Evolutionary conservation across 2,888 invertebrate species (phyloP), one percentile per base, ranked within the genome.

Genomic region (Orthosia gothica): DNA sequence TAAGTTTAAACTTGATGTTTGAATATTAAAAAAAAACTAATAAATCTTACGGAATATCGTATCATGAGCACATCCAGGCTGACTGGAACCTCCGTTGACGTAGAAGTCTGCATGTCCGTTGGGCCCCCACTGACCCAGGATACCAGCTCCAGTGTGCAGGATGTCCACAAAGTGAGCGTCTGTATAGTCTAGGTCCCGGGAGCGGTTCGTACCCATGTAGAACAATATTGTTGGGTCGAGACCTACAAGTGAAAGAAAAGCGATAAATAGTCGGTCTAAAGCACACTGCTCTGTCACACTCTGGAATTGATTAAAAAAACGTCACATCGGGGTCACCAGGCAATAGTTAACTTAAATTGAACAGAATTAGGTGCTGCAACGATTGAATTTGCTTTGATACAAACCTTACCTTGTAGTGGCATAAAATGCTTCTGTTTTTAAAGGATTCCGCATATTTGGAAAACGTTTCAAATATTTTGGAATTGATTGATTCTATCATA

Each of bases 101-200:
- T 98, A 99, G 93, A 98, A 99, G 92, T 99, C 99, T 0, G 98
- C 98, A 91, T 99, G 98, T 0, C 98, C 98, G 82, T 98, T 98
- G 0, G 98, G 98, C 5, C 98, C 98, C 98, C 98, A 98, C 90
- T 99, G 99, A 0, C 99, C 99, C 45, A 99, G 96, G 82, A 99
- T 98, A 0, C 99, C 99, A 0, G 99, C 98, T 0, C 98, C 98
- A 0, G 98, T 99, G 92, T 99, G 99, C 45, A 99, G 92, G 55
- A 97, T 97, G 91, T 98, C 98, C 62, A 98, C 98, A 89, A 98
- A 98, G 88, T 98, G 97, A 0, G 98, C 98, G 89, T 99, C 98
- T 0, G 97, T 97, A 67, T 97, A 97, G 93, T 98, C 98, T 91
- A 99, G 93, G 90, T 98, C 98, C 23, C 97, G 97, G 1, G 98